These are phyloP conservation scores for Morelia viridis DNA, from an alignment of 2,797 vertebrate genomes.

Conservation along the genomic window DNA sequence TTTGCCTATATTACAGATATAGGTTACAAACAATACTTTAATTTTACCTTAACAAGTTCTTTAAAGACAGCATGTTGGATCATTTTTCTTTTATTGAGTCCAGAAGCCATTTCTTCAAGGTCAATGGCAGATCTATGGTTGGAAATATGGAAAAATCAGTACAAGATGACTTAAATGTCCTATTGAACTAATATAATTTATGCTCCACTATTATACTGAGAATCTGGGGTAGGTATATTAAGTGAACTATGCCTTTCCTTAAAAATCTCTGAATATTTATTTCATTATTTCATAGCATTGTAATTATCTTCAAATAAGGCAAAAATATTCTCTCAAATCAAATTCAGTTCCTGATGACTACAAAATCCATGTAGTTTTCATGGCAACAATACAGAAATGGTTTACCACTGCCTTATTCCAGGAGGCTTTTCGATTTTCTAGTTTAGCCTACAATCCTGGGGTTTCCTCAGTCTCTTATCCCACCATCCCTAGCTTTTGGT, in stretches of 20 bases:
- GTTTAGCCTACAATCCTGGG: background rate
- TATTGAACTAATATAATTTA: background rate
- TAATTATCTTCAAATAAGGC: background rate
- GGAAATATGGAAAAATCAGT: constrained; percentile 16
- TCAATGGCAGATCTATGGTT: constrained; percentile 90
- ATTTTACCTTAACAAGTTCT: constrained; percentile 94
- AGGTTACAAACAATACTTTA: background rate
- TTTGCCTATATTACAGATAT: background rate
- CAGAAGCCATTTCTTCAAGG: constrained; percentile 98
- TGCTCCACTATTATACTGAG: background rate
- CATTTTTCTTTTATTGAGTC: constrained; percentile 98
- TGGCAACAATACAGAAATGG: background rate
- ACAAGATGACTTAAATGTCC: background rate
- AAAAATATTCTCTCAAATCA: background rate
- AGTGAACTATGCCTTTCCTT: background rate
- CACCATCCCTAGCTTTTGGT: background rate
- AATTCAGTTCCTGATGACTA: background rate
- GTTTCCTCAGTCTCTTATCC: background rate
- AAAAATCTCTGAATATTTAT: background rate
- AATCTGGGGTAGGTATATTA: background rate
- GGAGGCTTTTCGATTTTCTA: background rate
- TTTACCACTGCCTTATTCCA: background rate
- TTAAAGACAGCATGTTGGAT: constrained; percentile 98
- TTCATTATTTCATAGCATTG: background rate
- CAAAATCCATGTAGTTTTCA: background rate